Evolutionary conservation across 2,888 invertebrate genomes (phyloP), one percentile per base, ranked within the genome.

Genomic region (Leptura quadrifasciata): DNA sequence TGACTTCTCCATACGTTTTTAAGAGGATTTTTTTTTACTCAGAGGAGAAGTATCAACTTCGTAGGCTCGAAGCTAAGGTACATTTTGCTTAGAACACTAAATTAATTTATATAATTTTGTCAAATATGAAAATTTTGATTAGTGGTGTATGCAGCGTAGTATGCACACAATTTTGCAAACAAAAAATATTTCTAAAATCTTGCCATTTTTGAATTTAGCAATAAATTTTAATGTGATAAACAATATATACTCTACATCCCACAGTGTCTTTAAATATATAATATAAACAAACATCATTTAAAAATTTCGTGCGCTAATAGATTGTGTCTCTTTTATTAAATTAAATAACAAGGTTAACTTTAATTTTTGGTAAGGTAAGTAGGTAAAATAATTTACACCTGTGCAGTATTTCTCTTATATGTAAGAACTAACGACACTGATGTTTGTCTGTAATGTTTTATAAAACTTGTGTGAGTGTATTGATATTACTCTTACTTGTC

Each of bases 401-500:
- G n/a, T 47, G 47, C 27, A 31, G 27, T 31, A 31, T 47, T 15
- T 47, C 39, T 47, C 3, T n/a, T 47, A 12, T n/a, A n/a, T 3
- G 5, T 47, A 15, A 6, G 12, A 39, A 39, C 39, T 12, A 39
- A 39, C 12, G 39, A 15, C 15, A 39, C 12, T 35, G 8, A 1
- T 15, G 39, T 12, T 39, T 12, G 12, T 39, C 12, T 12, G 1
- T 12, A 60, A 60, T 24, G 21, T 60, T 24, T 60, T 12, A 60
- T 15, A 64, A 64, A n/a, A 47, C 3, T 18, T 47, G 12, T 57
- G n/a, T n/a, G n/a, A n/a, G n/a, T n/a, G 15, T 9, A 18, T n/a
- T 70, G 12, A 31, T 69, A 10, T 35, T 47, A 18, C 8, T 17
- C n/a, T 61, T 74, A 67, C 31, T 72, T 60, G 12, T 70, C 27